These are phyloP conservation scores for Muraenolepis orangiensis DNA, from an alignment of 2,797 vertebrate genomes.

Conservation along the genomic window DNA sequence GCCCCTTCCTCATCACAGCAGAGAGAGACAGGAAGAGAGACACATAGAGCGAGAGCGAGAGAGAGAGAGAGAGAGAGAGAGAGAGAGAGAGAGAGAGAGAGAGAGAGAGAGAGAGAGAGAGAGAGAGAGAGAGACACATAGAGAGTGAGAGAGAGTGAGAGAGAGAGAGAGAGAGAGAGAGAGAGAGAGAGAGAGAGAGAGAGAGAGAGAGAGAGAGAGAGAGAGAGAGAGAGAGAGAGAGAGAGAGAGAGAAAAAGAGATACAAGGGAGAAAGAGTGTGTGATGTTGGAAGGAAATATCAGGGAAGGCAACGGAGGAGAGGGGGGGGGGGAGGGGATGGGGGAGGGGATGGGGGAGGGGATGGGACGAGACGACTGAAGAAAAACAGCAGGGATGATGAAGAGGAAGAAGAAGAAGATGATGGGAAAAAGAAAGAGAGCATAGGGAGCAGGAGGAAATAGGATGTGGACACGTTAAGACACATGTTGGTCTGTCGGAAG, in stretches of 20 bases:
- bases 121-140: no score
- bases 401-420: neutral
- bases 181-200: neutral
- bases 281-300: no score
- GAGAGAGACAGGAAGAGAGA: neutral
- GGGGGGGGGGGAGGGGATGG: no score
- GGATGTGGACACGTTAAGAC: neutral
- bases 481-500: no score
- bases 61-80: slow-evolving; percentile 30
- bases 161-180: neutral
- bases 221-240: no score
- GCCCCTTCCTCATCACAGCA: slow-evolving; percentile 43
- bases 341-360: no score
- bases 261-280: no score
- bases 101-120: slow-evolving; percentile 5
- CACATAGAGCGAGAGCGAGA: slow-evolving; percentile 23
- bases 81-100: slow-evolving; percentile 20
- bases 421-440: neutral
- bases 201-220: neutral
- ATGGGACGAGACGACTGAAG: slow-evolving; percentile 4
- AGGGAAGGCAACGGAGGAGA: no score
- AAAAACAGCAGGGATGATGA: neutral
- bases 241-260: no score
- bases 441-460: neutral
- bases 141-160: no score